Conservation (phyloP, 2,888 invertebrate species). For the Diabrotica balteata region DNA sequence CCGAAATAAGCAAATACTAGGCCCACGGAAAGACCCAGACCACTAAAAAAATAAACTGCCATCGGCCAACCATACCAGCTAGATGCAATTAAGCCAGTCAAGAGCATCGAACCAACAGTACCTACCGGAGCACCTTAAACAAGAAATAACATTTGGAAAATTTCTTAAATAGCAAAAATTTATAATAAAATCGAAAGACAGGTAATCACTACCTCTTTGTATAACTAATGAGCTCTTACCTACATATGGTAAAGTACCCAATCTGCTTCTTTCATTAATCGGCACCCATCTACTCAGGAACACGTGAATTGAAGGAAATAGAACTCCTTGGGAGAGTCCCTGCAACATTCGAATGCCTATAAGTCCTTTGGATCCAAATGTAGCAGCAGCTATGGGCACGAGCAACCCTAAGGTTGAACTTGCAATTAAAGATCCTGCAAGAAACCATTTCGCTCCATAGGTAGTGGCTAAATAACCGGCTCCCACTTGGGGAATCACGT, state of each 20-base stretch:
- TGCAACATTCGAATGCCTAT: slow-evolving; percentile 72
- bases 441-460: slow-evolving; percentile 75
- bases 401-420: slow-evolving; percentile 71
- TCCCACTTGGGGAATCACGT: slow-evolving; percentile 76
- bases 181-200: too few relatives aligned
- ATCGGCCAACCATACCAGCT: slow-evolving; percentile 77
- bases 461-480: slow-evolving; percentile 73
- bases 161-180: neutral
- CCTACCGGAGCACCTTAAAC: slow-evolving; percentile 75
- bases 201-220: too few relatives aligned
- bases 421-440: slow-evolving; percentile 64
- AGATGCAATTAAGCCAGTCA: slow-evolving; percentile 74
- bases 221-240: slow-evolving; percentile 45
- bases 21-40: slow-evolving; percentile 68
- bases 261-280: slow-evolving; percentile 70
- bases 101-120: slow-evolving; percentile 76
- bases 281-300: slow-evolving; percentile 81
- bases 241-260: slow-evolving; percentile 72
- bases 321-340: slow-evolving; percentile 76
- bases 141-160: neutral
- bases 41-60: slow-evolving; percentile 77
- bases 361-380: slow-evolving; percentile 68
- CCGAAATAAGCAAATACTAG: slow-evolving; percentile 69
- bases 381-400: slow-evolving; percentile 72
- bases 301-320: slow-evolving; percentile 75